A percentile compares a stretch with the other conserved stretches of the same genome.
These are phyloP conservation scores for Sylvicapra grimmia DNA, from an alignment of 2,113 vertebrate species.

Conservation along the genomic window DNA sequence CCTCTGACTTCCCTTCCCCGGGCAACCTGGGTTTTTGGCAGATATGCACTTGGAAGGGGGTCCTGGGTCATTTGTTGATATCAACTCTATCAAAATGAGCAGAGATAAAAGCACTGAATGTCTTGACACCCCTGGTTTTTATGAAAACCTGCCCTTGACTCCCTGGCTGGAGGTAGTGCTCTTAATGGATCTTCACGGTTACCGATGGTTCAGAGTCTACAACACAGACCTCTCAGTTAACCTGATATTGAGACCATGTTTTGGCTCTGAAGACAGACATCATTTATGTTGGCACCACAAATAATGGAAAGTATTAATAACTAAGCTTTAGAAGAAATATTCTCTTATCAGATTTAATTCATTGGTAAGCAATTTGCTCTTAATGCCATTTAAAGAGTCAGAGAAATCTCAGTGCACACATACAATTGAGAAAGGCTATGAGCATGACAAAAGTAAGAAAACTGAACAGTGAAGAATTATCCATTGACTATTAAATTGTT, in stretches of 20 bases:
- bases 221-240: neutral
- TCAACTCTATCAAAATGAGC: constrained; percentile 29
- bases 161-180: neutral
- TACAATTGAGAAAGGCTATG: neutral
- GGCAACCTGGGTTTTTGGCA: neutral
- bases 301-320: constrained; percentile 35
- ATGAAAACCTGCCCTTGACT: constrained; percentile 30
- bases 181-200: neutral
- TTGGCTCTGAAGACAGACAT: neutral
- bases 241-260: neutral
- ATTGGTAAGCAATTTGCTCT: neutral
- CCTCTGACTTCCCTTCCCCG: neutral
- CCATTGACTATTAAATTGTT: neutral
- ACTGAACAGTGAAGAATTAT: neutral
- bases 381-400: neutral
- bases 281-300: neutral
- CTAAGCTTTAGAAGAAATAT: neutral
- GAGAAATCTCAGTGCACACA: neutral
- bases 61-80: neutral
- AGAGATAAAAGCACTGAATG: constrained; percentile 11
- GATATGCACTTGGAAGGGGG: neutral
- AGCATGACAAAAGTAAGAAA: constrained; percentile 19
- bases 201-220: neutral
- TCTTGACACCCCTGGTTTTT: neutral
- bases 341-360: neutral